Evolutionary conservation across 1,140 invertebrate genomes (phyloP), one percentile per base, ranked within the genome.

Genomic region (Steinernema khuongi): DNA sequence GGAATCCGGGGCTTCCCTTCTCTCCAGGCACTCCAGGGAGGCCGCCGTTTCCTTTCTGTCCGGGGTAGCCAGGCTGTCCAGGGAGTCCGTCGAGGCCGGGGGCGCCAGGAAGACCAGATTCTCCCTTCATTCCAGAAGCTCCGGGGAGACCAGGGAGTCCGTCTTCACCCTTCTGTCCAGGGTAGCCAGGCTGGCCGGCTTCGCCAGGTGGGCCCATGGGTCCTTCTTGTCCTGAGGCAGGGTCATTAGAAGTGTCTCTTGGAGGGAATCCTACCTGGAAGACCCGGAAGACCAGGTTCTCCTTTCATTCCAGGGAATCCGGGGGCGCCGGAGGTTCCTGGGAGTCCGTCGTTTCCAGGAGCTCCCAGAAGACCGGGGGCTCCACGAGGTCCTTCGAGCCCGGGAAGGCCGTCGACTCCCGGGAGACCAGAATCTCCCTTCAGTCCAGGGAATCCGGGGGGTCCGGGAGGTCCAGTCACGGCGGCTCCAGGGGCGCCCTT

Each of bases 291-390:
- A 26, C 86, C 85, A 67, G 80, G 79, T 7, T 79, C 73, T 19
- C 86, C 86, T 70, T 84, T 75, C 7, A 60, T 26, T 29, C 89
- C 90, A 2, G 84, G 74, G 50, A 79, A 22, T 66, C 90, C 90
- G 68, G 76, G 76, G 28, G 79, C 43, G 44, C 83, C 83, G 41
- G 80, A 75, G 1, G 72, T 30, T 41, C 81, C 81, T 28, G 77
- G 73, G 4, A 78, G 69, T 29, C 83, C 91, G 2, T 91, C 91
- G 26, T 90, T 88, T 14, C 89, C 89, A 19, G 88, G 74, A 81
- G 67, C 67, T 69, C 85, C 85, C 31, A 77, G 80, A 74, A 80
- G 74, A 71, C 85, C 84, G 36, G 78, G 79, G 18, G 32, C 43
- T 66, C 83, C 82, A 22, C 70, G 31, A 18, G 66, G 4, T 72